phyloP scores from a whole-genome alignment of 2,888 invertebrate species.

The Polylopha cassiicola region DNA sequence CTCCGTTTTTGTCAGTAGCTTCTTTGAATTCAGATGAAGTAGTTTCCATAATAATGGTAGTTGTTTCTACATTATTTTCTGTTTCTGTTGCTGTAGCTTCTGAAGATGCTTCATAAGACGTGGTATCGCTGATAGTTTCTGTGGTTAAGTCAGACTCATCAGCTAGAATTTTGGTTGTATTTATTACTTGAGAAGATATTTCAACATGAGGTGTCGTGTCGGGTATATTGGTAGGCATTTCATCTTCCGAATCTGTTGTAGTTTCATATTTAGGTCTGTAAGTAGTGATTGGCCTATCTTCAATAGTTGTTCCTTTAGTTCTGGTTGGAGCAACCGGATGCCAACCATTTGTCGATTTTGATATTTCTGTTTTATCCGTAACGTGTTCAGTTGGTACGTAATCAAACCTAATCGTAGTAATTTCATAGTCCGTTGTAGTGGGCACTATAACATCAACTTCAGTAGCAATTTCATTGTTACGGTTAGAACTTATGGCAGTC shows the following conservation, averaged over 20 bases:
- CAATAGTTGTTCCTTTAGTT: conserved; percentile 43
- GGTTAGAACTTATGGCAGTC: conserved; percentile 40
- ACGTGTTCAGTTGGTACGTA: conserved; percentile 55
- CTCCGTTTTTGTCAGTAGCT: conserved; percentile 48
- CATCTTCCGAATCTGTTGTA: conserved; percentile 44
- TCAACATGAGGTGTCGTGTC: conserved; percentile 52
- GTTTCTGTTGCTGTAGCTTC: conserved; percentile 26
- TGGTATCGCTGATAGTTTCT: conserved; percentile 20
- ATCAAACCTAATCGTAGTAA: conserved; percentile 67
- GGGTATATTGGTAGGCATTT: conserved; percentile 45
- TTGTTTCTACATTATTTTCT: conserved; percentile 28
- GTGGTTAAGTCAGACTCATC: conserved; percentile 31
- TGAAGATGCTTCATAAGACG: conserved; percentile 23
- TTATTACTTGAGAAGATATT: conserved; percentile 51
- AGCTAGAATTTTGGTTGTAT: conserved; percentile 31
- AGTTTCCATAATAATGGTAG: conserved; percentile 27
- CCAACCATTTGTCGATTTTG: conserved; percentile 44
- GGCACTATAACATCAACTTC: conserved; percentile 33
- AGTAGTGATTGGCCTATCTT: conserved; percentile 57
- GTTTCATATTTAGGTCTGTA: conserved; percentile 60
- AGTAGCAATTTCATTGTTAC: conserved; percentile 39
- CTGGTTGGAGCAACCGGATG: conserved; percentile 52
- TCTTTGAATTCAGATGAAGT: conserved; percentile 32
- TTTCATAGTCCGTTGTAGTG: conserved; percentile 55
- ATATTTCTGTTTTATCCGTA: conserved; percentile 34